phyloP scores from a whole-genome alignment of 53 echinoderm and acorn worm genomes.

The Zoroaster sp. region DNA sequence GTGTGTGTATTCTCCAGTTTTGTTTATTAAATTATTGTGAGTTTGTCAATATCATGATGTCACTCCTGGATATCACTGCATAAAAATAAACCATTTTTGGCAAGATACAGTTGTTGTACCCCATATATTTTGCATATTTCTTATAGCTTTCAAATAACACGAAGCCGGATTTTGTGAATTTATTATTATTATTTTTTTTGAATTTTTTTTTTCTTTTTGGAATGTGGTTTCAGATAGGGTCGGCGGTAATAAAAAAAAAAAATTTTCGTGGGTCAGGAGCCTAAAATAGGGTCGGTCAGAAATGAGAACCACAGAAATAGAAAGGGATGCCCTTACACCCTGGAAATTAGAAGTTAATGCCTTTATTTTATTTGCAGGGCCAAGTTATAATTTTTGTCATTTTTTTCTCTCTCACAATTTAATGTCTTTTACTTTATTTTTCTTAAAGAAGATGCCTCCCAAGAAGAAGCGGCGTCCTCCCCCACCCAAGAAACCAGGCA shows the following conservation, averaged over 20 bases:
- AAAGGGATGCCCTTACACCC: neutral
- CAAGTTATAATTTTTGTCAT: neutral
- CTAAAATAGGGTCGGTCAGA: constrained; percentile 4
- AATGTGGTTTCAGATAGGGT: neutral
- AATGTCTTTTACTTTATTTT: neutral
- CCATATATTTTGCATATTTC: neutral
- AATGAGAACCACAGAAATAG: neutral
- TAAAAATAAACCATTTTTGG: neutral
- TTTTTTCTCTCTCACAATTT: neutral
- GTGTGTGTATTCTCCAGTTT: constrained; percentile 1
- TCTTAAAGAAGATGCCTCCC: neutral
- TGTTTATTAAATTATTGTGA: neutral
- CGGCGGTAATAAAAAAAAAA: neutral
- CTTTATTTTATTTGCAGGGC: neutral
- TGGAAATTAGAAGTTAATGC: constrained; percentile 26
- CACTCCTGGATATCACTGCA: neutral
- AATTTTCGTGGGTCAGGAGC: neutral
- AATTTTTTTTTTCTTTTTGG: neutral
- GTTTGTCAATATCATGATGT: neutral
- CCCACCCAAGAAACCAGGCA: neutral
- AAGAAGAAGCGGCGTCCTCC: neutral
- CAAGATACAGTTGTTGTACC: neutral
- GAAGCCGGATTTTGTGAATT: neutral
- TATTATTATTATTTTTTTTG: neutral
- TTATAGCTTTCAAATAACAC: neutral